Evolutionary conservation across 2,888 invertebrate species (phyloP).

Genomic region (Agonopterix subpropinquella): DNA sequence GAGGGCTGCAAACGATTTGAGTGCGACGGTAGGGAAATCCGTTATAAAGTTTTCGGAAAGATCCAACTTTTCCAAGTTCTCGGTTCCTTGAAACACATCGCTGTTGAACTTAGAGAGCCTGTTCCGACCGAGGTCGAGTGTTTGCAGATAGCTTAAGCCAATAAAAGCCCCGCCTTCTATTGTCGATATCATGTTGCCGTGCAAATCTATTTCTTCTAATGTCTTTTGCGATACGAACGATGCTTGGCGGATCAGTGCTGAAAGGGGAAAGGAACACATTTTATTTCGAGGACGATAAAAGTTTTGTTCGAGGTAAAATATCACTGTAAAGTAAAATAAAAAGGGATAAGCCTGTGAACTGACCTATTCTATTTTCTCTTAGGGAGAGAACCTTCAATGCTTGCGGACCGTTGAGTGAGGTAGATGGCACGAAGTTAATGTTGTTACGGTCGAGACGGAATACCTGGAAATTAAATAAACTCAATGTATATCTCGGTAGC

Average conservation of each 20-base stretch:
- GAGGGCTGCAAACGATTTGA: constrained; percentile 81
- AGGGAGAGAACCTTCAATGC: constrained; percentile 83
- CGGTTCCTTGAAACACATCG: constrained; percentile 87
- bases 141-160: constrained; percentile 79
- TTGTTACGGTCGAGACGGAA: constrained; percentile 88
- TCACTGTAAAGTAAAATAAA: too few species aligned
- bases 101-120: constrained; percentile 87
- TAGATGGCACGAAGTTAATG: constrained; percentile 83
- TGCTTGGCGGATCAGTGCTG: constrained; percentile 80
- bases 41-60: constrained; percentile 90
- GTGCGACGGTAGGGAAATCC: constrained; percentile 86
- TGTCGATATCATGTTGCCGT: constrained; percentile 83
- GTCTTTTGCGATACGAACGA: constrained; percentile 82
- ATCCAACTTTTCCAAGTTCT: constrained; percentile 86
- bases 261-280: background rate
- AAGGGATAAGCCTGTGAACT: background rate
- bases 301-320: too few species aligned
- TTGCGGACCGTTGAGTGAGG: constrained; percentile 87
- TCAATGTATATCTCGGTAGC: background rate
- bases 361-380: constrained; percentile 87
- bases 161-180: constrained; percentile 86
- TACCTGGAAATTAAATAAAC: constrained; percentile 69
- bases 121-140: constrained; percentile 85
- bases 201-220: constrained; percentile 86
- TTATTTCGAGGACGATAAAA: background rate